phyloP scores from a whole-genome alignment of 2,797 vertebrate genomes.

The Lacerta agilis region DNA sequence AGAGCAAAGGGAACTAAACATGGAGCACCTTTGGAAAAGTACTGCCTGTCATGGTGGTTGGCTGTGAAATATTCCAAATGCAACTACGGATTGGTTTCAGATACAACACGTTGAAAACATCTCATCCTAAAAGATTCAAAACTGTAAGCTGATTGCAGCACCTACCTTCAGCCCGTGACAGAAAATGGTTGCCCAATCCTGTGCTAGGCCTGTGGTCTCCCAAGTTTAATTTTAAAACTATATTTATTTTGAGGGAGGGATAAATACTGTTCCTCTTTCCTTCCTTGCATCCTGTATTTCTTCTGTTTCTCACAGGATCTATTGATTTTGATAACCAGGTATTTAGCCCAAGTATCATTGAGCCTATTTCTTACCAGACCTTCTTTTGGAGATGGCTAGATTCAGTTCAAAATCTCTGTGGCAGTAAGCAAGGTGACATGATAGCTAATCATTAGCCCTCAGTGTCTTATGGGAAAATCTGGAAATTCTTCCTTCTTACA shows the following conservation, averaged over 20 bases:
- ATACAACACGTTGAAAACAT: background rate
- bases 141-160: background rate
- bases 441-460: background rate
- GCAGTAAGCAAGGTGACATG: background rate
- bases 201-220: background rate
- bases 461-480: background rate
- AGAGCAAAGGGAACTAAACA: background rate
- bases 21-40: background rate
- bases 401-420: background rate
- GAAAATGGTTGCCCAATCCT: background rate
- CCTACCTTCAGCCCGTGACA: background rate
- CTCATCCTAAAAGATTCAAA: background rate
- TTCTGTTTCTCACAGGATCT: background rate
- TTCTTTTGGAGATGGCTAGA: background rate
- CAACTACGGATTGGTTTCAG: background rate
- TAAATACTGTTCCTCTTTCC: background rate
- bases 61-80: background rate
- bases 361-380: background rate
- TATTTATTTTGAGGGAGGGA: background rate
- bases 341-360: too few species aligned
- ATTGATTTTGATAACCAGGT: background rate
- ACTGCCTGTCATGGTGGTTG: background rate
- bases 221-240: background rate
- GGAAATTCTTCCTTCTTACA: background rate
- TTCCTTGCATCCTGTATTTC: background rate